Conservation (phyloP, 1,140 invertebrate genomes). For the Scaptomyza hsui region DNA sequence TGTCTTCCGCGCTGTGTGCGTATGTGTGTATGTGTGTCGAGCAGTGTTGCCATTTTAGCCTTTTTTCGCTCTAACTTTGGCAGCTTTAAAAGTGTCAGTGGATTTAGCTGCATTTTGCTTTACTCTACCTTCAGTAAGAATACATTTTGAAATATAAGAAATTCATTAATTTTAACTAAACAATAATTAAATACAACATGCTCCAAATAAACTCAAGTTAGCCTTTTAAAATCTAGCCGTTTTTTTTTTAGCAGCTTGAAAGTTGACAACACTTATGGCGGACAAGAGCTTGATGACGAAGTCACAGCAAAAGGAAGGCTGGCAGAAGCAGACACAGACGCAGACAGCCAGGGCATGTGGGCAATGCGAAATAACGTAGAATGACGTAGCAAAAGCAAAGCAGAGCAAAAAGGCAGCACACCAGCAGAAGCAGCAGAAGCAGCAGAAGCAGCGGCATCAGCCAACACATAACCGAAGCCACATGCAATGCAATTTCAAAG, state of each 20-base stretch:
- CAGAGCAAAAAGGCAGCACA: constrained; percentile 31
- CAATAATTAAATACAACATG: too few species aligned
- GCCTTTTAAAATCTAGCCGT: too few species aligned
- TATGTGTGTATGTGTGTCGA: constrained; percentile 8
- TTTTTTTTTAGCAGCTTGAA: too few species aligned
- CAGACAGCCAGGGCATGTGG: constrained; percentile 53
- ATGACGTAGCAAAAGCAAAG: constrained; percentile 67
- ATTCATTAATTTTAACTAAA: too few species aligned
- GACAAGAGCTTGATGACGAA: constrained; percentile 58
- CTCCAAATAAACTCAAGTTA: too few species aligned
- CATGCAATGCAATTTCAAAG: constrained; percentile 82
- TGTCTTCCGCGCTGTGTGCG: constrained; percentile 11
- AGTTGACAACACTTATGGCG: constrained; percentile 5
- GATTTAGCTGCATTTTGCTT: not conserved
- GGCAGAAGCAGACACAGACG: constrained; percentile 50
- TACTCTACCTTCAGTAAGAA: not conserved
- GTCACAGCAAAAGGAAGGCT: constrained; percentile 43
- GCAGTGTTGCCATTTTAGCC: not conserved
- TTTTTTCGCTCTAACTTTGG: not conserved
- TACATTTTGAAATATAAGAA: too few species aligned
- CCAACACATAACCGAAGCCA: constrained; percentile 62
- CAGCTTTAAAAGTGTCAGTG: too few species aligned
- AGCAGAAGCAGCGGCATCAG: constrained; percentile 15
- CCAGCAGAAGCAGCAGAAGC: constrained; percentile 21
- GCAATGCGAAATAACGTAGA: constrained; percentile 75